Evolutionary conservation across 2,113 vertebrate species (phyloP).

Genomic region (Ifrita kowaldi): DNA sequence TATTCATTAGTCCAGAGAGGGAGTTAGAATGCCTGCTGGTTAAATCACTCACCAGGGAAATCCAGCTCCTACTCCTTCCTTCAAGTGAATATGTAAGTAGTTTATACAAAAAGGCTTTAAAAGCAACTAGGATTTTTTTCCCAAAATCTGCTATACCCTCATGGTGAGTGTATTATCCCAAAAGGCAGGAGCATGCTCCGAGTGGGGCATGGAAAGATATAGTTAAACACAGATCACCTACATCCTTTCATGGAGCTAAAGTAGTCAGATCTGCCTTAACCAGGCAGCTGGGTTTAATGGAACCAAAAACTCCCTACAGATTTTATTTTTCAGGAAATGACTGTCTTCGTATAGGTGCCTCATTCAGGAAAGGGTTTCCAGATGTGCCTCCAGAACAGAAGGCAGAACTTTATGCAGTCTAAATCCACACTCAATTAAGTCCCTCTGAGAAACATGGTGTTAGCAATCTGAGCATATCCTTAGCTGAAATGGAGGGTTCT

Average conservation of each 20-base stretch:
- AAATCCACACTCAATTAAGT: background rate
- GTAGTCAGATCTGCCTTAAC: background rate
- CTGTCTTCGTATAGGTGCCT: constrained; percentile 14
- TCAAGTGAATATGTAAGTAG: constrained; percentile 23
- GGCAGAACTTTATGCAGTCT: background rate
- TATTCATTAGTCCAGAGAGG: constrained; percentile 58
- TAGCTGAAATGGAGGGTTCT: background rate
- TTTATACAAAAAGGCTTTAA: constrained; percentile 22
- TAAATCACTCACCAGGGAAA: constrained; percentile 55
- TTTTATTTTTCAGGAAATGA: constrained; percentile 5
- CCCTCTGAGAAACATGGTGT: background rate
- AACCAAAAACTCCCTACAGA: background rate
- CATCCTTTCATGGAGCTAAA: background rate
- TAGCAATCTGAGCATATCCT: background rate
- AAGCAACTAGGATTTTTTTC: background rate
- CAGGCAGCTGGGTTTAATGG: background rate
- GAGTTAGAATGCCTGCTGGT: constrained; percentile 49
- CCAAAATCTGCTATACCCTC: background rate
- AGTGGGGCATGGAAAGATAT: background rate
- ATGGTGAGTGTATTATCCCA: background rate
- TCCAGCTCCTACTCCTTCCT: constrained; percentile 19
- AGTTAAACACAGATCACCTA: background rate
- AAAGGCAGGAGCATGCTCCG: background rate
- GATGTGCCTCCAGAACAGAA: constrained; percentile 17
- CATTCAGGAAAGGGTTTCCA: constrained; percentile 23